Conservation (phyloP, 2,888 invertebrate genomes). For the Drosophila falleni region DNA sequence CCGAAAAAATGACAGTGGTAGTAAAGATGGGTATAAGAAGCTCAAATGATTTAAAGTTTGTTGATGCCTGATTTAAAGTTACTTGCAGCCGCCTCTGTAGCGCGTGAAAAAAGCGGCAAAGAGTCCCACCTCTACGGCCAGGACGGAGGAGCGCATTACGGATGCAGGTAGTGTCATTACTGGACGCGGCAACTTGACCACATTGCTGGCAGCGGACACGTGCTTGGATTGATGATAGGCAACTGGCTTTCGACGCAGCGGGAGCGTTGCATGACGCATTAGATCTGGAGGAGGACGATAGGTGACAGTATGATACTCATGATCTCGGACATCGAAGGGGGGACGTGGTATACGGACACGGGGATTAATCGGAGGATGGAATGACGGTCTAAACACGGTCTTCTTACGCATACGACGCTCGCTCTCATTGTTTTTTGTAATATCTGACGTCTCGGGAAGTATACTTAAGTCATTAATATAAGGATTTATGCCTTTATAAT, state of each 20-base stretch:
- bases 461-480: conserved; percentile 8
- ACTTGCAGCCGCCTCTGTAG: conserved; percentile 31
- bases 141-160: conserved; percentile 40
- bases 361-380: conserved; percentile 65
- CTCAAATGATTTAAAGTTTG: not conserved
- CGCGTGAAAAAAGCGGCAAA: conserved; percentile 51
- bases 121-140: conserved; percentile 59
- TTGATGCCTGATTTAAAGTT: not conserved
- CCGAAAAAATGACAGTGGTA: conserved; percentile 1
- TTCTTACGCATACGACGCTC: conserved; percentile 1
- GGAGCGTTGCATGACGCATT: not conserved
- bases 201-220: conserved; percentile 6
- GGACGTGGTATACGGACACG: conserved; percentile 63
- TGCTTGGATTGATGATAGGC: conserved; percentile 16
- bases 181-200: conserved; percentile 17
- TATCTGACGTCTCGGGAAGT: not conserved
- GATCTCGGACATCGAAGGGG: conserved; percentile 67
- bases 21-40: conserved; percentile 5
- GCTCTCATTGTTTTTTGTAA: not conserved
- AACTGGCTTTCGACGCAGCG: not conserved
- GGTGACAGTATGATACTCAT: conserved; percentile 60
- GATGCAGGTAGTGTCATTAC: conserved; percentile 23
- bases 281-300: conserved; percentile 27
- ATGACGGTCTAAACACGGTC: conserved; percentile 31
- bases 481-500: conserved; percentile 42